Evolutionary conservation across 2,113 vertebrate genomes (phyloP).

Genomic region (Seriola dumerili): DNA sequence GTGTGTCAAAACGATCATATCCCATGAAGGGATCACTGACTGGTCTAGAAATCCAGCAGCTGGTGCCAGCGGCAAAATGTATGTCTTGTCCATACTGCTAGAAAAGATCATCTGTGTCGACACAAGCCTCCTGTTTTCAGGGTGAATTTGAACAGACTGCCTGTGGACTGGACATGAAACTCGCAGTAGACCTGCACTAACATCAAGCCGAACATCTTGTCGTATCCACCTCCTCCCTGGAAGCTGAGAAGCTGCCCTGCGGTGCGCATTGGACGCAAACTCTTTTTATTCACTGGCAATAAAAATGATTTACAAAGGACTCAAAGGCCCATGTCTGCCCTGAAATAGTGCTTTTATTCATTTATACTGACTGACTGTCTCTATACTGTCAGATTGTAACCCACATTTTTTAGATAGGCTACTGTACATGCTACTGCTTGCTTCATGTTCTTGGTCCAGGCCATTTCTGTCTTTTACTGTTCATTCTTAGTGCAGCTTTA

Average conservation of each 20-base stretch:
- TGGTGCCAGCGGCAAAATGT: slow-evolving; percentile 11
- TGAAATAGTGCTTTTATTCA: not conserved
- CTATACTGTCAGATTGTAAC: not conserved
- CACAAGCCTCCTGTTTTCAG: slow-evolving; percentile 15
- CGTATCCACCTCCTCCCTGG: slow-evolving; percentile 1
- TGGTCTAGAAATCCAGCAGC: slow-evolving; percentile 36
- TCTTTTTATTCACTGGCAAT: slow-evolving; percentile 22
- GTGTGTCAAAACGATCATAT: slow-evolving; percentile 41
- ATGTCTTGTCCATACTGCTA: slow-evolving; percentile 17
- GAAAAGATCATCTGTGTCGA: slow-evolving; percentile 4
- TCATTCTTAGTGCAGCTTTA: not conserved
- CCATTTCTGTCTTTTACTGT: not conserved
- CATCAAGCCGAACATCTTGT: not conserved
- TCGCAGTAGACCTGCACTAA: slow-evolving; percentile 25
- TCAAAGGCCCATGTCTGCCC: not conserved
- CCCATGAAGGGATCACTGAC: not conserved
- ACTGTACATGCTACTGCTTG: not conserved
- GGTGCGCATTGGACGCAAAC: not conserved
- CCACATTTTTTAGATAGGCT: not conserved
- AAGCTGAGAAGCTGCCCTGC: slow-evolving; percentile 1
- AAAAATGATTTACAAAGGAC: slow-evolving; percentile 24
- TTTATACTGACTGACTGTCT: not conserved
- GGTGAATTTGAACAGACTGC: slow-evolving; percentile 30
- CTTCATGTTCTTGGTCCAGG: not conserved
- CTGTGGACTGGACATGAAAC: slow-evolving; percentile 18